phyloP scores from a whole-genome alignment of 1,140 invertebrate species.

The Achatina immaculata region DNA sequence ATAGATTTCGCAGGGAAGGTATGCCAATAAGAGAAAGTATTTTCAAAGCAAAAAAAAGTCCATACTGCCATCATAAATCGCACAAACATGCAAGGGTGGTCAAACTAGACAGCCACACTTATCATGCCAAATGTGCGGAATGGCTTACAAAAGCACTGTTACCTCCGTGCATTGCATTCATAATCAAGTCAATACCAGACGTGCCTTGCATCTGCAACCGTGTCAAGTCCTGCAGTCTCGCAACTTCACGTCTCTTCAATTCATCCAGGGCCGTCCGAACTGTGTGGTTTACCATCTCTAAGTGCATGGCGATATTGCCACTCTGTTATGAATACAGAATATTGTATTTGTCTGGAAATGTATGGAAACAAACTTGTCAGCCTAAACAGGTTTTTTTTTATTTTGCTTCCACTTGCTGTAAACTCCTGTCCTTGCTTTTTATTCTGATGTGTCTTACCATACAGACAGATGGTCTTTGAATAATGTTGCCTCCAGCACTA shows the following conservation, averaged over 20 bases:
- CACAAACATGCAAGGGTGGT: too few species aligned
- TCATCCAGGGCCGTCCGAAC: conserved; percentile 91
- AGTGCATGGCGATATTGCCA: conserved; percentile 90
- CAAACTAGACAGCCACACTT: too few species aligned
- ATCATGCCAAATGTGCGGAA: too few species aligned
- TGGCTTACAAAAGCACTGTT: conserved; percentile 33
- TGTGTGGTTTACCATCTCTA: conserved; percentile 90
- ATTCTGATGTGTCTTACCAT: too few species aligned
- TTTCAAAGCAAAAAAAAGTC: too few species aligned
- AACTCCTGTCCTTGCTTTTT: too few species aligned
- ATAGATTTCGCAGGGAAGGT: too few species aligned
- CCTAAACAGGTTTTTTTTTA: neutral
- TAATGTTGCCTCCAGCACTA: too few species aligned
- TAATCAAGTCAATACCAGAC: conserved; percentile 69
- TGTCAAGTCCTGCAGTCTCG: conserved; percentile 80
- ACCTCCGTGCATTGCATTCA: conserved; percentile 60
- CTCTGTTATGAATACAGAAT: conserved; percentile 75
- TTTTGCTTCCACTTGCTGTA: neutral
- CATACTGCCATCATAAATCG: too few species aligned
- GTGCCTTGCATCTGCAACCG: conserved; percentile 75
- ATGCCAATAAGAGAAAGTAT: too few species aligned
- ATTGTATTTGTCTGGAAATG: too few species aligned
- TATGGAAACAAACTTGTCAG: neutral
- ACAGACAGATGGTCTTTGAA: too few species aligned
- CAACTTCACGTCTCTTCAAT: conserved; percentile 90